Base-by-base conservation (phyloP, 2,797 vertebrate genomes). In the Telmatherina bonti region DNA sequence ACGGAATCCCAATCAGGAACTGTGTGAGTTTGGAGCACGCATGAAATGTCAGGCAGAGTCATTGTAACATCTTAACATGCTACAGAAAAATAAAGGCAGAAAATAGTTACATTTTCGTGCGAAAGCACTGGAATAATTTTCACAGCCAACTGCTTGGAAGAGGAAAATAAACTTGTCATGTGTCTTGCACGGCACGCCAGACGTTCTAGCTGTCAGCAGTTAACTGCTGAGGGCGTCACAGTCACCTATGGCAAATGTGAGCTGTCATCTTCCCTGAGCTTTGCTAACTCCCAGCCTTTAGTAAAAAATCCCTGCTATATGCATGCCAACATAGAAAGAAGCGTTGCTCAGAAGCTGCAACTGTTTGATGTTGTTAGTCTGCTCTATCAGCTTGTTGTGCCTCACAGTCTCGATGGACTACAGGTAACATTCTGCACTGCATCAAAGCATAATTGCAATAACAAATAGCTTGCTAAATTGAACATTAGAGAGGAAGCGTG, bases 181-280 rank as follows among this genome's bases (percentile, higher is more conserved):
- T 62, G 61, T 90, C 49, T 72, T 88, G 26, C 86, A 91, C 69
- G 81, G 86, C 30, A 73, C 87, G 62, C 83, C 76, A 90, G 89
- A 93, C 0, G 49, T 81, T 80, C 81, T 81, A 90, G 63, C 72
- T 93, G 67, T 93, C 70, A 73, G 91, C 68, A 88, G 88, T 45
- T n/a, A 85, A 83, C 84, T 93, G 85, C 87, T 62, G 90, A 93
- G 59, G 89, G 92, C 29, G 93, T 95, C 94, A 92, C 52, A 38
- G 72, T 27, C 89, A 91, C 26, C 67, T 93, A 74, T 57, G 76
- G 71, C 51, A 89, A 79, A 69, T 62, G 20, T 45, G 47, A 72
- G 52, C 75, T 81, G 79, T 83, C 78, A 79, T 75, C 77, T 64
- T 53, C 18, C 67, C 63, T 72, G 29, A 70, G 56, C 51, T 63